phyloP scores from a whole-genome alignment of 2,113 vertebrate species.

The Petrocephalus zakoni region DNA sequence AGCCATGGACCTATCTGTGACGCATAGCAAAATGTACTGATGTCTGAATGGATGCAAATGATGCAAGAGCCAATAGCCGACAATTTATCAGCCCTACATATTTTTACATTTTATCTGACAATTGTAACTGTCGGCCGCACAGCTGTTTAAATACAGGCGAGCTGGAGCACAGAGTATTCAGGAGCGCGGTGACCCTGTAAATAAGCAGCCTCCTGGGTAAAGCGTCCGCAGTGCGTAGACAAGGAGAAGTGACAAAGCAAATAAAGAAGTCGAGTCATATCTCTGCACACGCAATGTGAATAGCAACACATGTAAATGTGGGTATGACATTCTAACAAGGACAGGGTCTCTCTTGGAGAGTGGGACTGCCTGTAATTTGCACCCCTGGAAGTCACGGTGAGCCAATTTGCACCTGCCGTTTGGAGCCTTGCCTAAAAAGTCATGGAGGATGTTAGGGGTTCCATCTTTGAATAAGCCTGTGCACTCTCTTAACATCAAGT shows the following conservation, averaged over 20 bases:
- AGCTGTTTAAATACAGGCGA: background rate
- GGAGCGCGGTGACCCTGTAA: background rate
- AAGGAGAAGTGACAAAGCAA: background rate
- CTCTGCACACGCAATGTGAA: background rate
- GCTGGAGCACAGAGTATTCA: background rate
- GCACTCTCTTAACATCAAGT: background rate
- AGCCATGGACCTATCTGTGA: background rate
- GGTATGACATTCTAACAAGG: background rate
- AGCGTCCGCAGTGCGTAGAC: background rate
- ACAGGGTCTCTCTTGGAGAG: background rate
- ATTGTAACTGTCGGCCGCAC: background rate
- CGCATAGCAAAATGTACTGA: background rate
- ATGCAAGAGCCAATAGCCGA: background rate
- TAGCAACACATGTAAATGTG: background rate
- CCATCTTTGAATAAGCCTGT: background rate
- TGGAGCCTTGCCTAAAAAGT: background rate
- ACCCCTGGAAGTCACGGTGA: background rate
- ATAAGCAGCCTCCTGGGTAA: background rate
- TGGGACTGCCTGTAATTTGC: background rate
- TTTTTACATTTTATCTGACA: background rate
- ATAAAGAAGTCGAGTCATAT: background rate
- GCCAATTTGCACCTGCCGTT: background rate
- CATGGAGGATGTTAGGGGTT: background rate
- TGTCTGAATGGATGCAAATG: background rate
- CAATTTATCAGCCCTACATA: background rate